Evolutionary conservation across 2,797 vertebrate genomes (phyloP).

Genomic region (Molothrus ater): DNA sequence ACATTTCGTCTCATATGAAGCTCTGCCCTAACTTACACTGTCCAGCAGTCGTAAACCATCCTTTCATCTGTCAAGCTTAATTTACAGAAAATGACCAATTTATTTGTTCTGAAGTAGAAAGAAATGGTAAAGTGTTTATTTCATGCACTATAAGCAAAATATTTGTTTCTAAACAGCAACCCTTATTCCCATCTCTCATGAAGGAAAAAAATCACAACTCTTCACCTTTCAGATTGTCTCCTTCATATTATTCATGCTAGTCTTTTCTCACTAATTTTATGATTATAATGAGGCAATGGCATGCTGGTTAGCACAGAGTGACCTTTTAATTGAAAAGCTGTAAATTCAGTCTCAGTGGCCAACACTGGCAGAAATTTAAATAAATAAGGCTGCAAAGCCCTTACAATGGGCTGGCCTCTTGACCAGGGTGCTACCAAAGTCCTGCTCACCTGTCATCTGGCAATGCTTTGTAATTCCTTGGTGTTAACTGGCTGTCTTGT

Average conservation of each 20-base stretch:
- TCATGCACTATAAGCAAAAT: not conserved
- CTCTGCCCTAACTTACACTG: not conserved
- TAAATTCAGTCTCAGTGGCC: conserved; percentile 76
- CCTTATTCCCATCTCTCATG: conserved; percentile 27
- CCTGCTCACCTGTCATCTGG: conserved; percentile 51
- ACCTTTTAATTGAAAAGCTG: conserved; percentile 83
- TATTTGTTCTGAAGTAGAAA: conserved; percentile 2
- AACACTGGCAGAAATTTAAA: conserved; percentile 74
- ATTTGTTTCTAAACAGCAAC: conserved; percentile 36
- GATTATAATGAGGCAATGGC: conserved; percentile 79
- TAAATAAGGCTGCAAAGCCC: conserved; percentile 68
- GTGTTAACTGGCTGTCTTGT: conserved; percentile 60
- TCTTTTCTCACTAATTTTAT: conserved; percentile 78
- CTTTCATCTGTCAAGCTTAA: conserved; percentile 15
- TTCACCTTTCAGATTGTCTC: conserved; percentile 56
- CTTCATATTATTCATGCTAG: conserved; percentile 70
- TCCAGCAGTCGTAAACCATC: not conserved
- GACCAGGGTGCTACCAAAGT: conserved; percentile 50
- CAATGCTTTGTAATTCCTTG: not conserved
- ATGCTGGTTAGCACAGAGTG: conserved; percentile 76
- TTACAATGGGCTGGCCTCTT: conserved; percentile 61
- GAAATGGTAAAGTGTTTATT: conserved; percentile 1
- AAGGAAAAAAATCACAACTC: conserved; percentile 45
- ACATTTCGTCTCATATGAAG: not conserved
- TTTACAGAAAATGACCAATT: not conserved